Evolutionary conservation across 37 sponge, comb jelly and placozoan genomes (phyloP), one percentile per base, ranked within the genome.

Genomic region (Beroe ovata): DNA sequence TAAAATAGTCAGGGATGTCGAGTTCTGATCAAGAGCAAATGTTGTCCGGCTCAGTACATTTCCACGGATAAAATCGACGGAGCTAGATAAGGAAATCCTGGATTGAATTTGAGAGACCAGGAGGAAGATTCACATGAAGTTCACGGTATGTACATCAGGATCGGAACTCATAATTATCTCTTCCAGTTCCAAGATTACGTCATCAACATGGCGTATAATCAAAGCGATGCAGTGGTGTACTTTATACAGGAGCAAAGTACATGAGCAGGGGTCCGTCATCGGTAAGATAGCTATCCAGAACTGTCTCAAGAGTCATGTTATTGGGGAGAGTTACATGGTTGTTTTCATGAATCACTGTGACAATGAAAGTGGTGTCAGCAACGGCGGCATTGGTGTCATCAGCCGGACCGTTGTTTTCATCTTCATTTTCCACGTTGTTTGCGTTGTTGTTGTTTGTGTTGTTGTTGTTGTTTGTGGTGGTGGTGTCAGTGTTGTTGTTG

Each of bases 281-380:
- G 3, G 26, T 42, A 38, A 38, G 4, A 40, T 77, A 77, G 28
- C 54, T 77, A 35, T 77, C 84, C 54, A 77, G 41, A n/a, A 77
- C 84, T 16, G 84, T 42, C 54, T 77, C 84, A n/a, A 77, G 47
- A n/a, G 84, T 77, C 84, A 77, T 77, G 84, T 77, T 77, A 23
- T 77, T 77, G 21, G 84, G 84, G 1, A 77, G 84, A 3, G 84
- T 77, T 54, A 77, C 84, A 54, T 77, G 84, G 54, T 77, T 77
- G 21, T 35, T 35, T 34, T 66, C 69, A 37, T 66, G 69, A 11
- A 66, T 66, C 2, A 66, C 69, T 2, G 69, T 66, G 35, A 66
- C 30, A 18, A 66, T 66, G 69, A 66, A 66, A 18, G 33, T 66
- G 36, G 69, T 66, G 14, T 66, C 69, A 18, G 11, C 54, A 6